phyloP scores from a whole-genome alignment of 2,797 vertebrate genomes.

The Otolemur crassicaudatus region DNA sequence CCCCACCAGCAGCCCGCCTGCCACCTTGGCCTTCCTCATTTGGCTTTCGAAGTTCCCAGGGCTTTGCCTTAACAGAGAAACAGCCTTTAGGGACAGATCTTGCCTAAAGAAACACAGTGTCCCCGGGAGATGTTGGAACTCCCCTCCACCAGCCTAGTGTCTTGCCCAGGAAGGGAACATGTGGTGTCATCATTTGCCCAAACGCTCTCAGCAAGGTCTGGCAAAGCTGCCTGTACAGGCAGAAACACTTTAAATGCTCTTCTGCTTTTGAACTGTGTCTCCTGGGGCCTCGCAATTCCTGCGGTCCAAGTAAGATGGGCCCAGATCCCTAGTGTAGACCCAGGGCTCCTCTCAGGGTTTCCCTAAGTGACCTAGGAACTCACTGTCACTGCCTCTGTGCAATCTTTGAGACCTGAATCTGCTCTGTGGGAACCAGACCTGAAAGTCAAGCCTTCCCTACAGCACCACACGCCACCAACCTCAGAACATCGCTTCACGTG shows the following conservation, averaged over 20 bases:
- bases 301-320: neutral
- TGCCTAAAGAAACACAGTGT: neutral
- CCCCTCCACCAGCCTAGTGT: neutral
- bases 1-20: fast-evolving
- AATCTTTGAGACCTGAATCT: neutral
- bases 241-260: neutral
- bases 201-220: neutral
- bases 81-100: neutral
- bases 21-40: neutral
- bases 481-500: too few species aligned
- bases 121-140: neutral
- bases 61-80: neutral
- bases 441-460: neutral
- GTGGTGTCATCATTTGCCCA: neutral
- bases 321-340: neutral
- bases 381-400: too few species aligned
- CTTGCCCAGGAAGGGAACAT: neutral
- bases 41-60: neutral
- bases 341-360: neutral
- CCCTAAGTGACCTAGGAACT: neutral
- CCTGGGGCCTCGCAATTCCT: neutral
- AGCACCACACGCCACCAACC: too few species aligned
- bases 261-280: neutral
- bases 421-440: neutral
- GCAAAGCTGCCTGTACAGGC: neutral